phyloP scores from a whole-genome alignment of 2,797 vertebrate species.

The Myiothlypis coronata region DNA sequence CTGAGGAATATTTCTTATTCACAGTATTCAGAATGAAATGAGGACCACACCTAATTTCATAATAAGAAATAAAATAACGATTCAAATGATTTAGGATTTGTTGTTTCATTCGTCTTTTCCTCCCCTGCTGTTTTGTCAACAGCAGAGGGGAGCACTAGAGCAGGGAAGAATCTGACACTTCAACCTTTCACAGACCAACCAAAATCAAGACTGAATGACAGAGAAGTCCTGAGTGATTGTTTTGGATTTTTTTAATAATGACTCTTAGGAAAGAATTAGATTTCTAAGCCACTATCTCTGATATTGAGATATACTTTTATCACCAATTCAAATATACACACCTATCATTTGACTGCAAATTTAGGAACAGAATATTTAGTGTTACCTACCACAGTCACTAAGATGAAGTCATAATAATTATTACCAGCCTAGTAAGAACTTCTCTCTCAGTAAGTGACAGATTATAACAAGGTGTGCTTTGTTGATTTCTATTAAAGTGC shows the following conservation, averaged over 20 bases:
- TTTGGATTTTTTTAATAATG: not conserved
- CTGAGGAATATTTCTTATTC: not conserved
- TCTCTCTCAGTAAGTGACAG: not conserved
- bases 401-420: not conserved
- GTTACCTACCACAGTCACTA: not conserved
- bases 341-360: not conserved
- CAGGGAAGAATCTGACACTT: not conserved
- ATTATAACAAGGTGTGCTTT: not conserved
- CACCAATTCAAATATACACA: not conserved
- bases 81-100: not conserved
- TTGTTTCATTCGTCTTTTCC: not conserved
- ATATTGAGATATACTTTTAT: not conserved
- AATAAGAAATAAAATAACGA: not conserved
- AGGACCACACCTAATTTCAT: not conserved
- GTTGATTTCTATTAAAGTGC: constrained; percentile 2
- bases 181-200: not conserved
- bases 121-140: not conserved
- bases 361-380: not conserved
- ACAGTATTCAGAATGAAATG: not conserved
- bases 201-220: not conserved
- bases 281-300: not conserved
- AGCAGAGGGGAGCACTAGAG: not conserved
- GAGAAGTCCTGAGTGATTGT: not conserved
- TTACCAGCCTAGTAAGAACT: not conserved
- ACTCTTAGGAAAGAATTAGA: not conserved